Conservation (phyloP, 2,113 vertebrate species). For the Ophthalmolycus amberensis region DNA sequence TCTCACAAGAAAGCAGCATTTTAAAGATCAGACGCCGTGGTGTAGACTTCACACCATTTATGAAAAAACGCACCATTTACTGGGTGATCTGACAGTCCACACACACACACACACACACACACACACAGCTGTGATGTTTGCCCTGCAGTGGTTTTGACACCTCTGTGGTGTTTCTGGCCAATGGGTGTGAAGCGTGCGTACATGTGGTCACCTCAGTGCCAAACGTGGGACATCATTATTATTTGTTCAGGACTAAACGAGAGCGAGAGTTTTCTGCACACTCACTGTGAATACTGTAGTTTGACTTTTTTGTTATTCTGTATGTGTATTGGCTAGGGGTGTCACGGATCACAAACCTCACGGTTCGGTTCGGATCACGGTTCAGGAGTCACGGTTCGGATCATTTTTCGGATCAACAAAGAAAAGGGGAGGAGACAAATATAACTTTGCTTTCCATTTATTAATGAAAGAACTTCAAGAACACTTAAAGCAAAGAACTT, state of each 20-base stretch:
- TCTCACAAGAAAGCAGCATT: neutral
- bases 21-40: neutral
- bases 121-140: constrained; percentile 34
- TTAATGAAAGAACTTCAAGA: no score
- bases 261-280: neutral
- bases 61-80: neutral
- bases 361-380: no score
- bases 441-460: no score
- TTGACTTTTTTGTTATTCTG: neutral
- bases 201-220: constrained; percentile 28
- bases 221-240: neutral
- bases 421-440: no score
- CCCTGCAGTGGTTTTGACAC: constrained; percentile 18
- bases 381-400: no score
- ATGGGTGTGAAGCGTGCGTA: constrained; percentile 59
- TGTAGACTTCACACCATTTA: neutral
- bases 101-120: constrained; percentile 6
- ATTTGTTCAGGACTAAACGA: neutral
- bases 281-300: neutral
- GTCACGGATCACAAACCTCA: no score
- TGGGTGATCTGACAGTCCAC: neutral
- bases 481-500: no score
- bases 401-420: no score
- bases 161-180: constrained; percentile 13
- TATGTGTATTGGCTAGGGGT: no score